These are phyloP conservation scores for Melanophora roralis DNA, from an alignment of 2,888 invertebrate genomes.

Conservation along the genomic window DNA sequence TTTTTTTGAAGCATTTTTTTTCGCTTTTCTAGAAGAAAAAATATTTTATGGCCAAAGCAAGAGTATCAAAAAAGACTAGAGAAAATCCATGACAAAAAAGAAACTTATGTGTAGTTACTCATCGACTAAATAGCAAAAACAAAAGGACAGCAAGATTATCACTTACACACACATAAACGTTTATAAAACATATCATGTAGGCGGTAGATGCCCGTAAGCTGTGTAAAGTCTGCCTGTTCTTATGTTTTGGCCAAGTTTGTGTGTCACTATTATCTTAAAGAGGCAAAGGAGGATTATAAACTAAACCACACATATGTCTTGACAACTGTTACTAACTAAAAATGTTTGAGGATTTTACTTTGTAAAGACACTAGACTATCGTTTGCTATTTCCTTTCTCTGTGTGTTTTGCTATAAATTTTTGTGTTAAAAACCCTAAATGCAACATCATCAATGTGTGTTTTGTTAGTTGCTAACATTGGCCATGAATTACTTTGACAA, in stretches of 20 bases:
- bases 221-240: constrained; percentile 22
- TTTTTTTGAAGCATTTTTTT: not conserved
- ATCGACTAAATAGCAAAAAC: constrained; percentile 6
- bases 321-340: constrained; percentile 49
- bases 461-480: constrained; percentile 60
- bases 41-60: constrained; percentile 31
- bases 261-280: constrained; percentile 3
- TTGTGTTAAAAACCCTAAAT: constrained; percentile 44
- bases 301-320: constrained; percentile 53
- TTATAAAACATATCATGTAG: constrained; percentile 31
- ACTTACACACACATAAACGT: not conserved
- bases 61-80: constrained; percentile 21
- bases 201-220: constrained; percentile 55
- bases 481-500: constrained; percentile 63
- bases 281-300: constrained; percentile 26
- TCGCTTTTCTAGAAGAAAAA: constrained; percentile 30
- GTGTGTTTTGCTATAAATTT: no score
- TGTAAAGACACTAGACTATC: not conserved
- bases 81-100: not conserved
- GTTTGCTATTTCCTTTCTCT: constrained; percentile 19
- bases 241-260: constrained; percentile 15
- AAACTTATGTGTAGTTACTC: not conserved
- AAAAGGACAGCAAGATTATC: constrained; percentile 10
- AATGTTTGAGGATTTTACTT: not conserved
- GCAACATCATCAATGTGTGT: constrained; percentile 63